Percentiles rank a stretch among this genome's conserved stretches.
Conservation (phyloP, 2,113 vertebrate species). For the Anas platyrhynchos region DNA sequence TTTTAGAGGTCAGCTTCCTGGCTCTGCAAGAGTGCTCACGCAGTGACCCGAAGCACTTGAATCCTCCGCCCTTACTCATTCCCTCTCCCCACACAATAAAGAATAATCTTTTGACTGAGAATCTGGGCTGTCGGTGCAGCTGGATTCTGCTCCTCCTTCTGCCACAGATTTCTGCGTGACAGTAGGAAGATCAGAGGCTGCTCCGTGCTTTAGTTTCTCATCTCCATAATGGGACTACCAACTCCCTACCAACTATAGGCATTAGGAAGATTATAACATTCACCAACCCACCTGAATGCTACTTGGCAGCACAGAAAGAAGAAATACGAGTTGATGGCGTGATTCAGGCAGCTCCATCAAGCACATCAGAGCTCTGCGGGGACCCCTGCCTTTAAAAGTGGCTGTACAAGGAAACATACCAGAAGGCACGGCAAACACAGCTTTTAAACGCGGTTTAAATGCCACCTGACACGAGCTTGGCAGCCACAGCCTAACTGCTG, state of each 20-base stretch:
- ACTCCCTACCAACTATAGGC: background rate
- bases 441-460: conserved; percentile 5
- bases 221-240: background rate
- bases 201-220: background rate
- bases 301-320: background rate
- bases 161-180: background rate
- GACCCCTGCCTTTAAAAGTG: background rate
- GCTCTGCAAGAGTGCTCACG: background rate
- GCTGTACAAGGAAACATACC: background rate
- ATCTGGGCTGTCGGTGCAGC: background rate
- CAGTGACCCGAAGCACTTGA: background rate
- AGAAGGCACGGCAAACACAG: background rate
- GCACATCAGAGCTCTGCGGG: background rate
- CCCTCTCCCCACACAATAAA: background rate
- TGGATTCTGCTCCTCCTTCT: background rate
- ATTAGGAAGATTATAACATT: background rate
- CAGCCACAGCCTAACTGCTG: conserved; percentile 12
- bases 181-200: background rate
- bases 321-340: background rate
- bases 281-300: background rate
- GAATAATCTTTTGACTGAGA: background rate
- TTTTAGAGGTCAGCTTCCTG: background rate
- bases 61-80: background rate
- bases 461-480: background rate
- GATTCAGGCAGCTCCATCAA: background rate